Percentiles rank a stretch among this genome's conserved stretches.
Evolutionary conservation across 2,113 vertebrate species (phyloP).

Genomic region (Oryzias woworae): DNA sequence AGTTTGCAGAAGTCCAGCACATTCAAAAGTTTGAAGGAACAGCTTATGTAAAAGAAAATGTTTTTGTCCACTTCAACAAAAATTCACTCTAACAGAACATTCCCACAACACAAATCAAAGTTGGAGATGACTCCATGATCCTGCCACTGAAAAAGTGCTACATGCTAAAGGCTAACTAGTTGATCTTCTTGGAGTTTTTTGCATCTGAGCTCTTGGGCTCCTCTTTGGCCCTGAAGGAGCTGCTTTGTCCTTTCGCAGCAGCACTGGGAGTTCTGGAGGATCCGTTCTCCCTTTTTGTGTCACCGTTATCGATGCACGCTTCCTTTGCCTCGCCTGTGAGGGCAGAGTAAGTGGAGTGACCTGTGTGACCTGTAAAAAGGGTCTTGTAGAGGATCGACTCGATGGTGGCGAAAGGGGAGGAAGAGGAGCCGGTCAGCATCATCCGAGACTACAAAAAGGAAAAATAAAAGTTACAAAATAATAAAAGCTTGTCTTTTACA

Average conservation of each 20-base stretch:
- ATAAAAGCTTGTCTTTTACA: neutral
- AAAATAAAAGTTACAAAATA: neutral
- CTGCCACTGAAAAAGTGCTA: constrained; percentile 41
- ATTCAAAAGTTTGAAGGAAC: neutral
- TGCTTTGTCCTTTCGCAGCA: neutral
- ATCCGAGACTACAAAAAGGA: constrained; percentile 78
- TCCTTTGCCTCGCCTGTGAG: constrained; percentile 56
- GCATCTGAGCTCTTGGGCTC: constrained; percentile 9
- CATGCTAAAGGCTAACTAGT: constrained; percentile 46
- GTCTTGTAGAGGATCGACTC: constrained; percentile 80
- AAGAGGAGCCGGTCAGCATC: constrained; percentile 81
- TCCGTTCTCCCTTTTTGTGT: constrained; percentile 15
- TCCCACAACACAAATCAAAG: constrained; percentile 25
- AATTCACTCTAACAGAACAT: constrained; percentile 16
- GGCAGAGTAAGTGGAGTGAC: constrained; percentile 59
- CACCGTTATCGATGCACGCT: constrained; percentile 2
- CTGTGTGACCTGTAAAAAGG: constrained; percentile 79
- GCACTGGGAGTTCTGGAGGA: neutral
- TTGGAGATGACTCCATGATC: constrained; percentile 17
- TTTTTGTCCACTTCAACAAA: constrained; percentile 18
- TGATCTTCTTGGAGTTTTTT: constrained; percentile 54
- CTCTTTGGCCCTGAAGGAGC: constrained; percentile 42
- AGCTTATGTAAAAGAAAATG: neutral
- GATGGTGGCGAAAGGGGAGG: constrained; percentile 77
- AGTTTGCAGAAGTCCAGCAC: constrained; percentile 2